Percentiles rank a stretch among this genome's conserved stretches.
Evolutionary conservation across 2,888 invertebrate species (phyloP).

Genomic region (Drosophila meridiana): DNA sequence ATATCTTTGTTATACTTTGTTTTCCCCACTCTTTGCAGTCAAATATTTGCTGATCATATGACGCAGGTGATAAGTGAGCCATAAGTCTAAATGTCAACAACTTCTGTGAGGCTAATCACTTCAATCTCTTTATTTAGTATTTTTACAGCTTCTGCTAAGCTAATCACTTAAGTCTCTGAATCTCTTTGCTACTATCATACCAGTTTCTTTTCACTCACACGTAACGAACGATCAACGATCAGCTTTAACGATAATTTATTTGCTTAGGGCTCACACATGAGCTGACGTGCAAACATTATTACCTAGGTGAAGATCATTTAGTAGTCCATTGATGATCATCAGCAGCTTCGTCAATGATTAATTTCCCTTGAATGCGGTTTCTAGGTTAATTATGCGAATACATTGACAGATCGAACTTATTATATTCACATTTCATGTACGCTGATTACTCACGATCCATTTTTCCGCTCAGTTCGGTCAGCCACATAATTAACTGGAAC

Average conservation of each 20-base stretch:
- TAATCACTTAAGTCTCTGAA: background rate
- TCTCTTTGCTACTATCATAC: background rate
- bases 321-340: background rate
- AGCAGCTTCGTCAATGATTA: background rate
- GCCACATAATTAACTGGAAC: slow-evolving; percentile 20
- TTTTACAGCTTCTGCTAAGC: background rate
- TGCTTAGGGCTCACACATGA: background rate
- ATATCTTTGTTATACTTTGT: background rate
- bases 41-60: background rate
- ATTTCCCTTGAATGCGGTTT: background rate
- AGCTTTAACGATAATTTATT: background rate
- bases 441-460: slow-evolving; percentile 46
- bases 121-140: background rate
- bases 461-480: slow-evolving; percentile 33
- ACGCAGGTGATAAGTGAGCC: slow-evolving; percentile 3
- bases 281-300: background rate
- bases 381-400: slow-evolving; percentile 5
- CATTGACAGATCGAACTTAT: background rate
- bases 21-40: background rate
- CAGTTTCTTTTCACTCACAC: background rate
- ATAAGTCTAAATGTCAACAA: background rate
- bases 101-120: slow-evolving; percentile 1
- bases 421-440: background rate
- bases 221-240: background rate
- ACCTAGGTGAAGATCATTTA: background rate